Conservation (phyloP, 2,113 vertebrate genomes). For the Talpa occidentalis region DNA sequence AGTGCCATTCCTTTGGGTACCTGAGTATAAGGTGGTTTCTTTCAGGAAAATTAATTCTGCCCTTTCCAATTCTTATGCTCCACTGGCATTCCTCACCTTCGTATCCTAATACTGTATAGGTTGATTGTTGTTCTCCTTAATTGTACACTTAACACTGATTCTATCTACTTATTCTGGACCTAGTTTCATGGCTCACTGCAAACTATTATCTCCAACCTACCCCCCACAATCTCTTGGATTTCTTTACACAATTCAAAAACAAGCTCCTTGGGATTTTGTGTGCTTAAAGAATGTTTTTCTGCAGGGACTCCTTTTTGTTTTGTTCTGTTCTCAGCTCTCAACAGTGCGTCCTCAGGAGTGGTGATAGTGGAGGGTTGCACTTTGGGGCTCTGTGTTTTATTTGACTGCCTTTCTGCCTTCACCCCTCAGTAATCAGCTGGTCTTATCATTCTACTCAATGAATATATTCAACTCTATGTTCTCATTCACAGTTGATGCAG, state of each 20-base stretch:
- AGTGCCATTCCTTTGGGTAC: not conserved
- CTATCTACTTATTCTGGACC: conserved; percentile 46
- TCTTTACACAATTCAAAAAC: conserved; percentile 48
- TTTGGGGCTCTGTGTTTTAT: not conserved
- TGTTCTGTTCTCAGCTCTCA: conserved; percentile 3
- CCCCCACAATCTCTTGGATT: not conserved
- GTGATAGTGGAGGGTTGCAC: not conserved
- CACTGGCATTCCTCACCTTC: conserved; percentile 16
- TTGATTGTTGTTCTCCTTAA: conserved; percentile 53
- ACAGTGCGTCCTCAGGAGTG: not conserved
- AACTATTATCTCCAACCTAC: conserved; percentile 46
- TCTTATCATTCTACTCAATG: not conserved
- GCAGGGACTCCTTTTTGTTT: not conserved
- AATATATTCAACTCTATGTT: not conserved
- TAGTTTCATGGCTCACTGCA: conserved; percentile 59
- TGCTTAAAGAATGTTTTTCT: not conserved
- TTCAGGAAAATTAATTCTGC: conserved; percentile 51
- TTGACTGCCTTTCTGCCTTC: not conserved
- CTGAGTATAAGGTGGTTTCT: conserved; percentile 23
- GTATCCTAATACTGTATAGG: conserved; percentile 15
- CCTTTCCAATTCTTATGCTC: conserved; percentile 54
- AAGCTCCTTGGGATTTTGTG: conserved; percentile 42
- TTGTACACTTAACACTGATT: conserved; percentile 56
- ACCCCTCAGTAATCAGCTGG: not conserved
- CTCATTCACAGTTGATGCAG: not conserved